These are phyloP conservation scores for Anolis apletophallus DNA, from an alignment of 2,797 vertebrate species.

Conservation along the genomic window DNA sequence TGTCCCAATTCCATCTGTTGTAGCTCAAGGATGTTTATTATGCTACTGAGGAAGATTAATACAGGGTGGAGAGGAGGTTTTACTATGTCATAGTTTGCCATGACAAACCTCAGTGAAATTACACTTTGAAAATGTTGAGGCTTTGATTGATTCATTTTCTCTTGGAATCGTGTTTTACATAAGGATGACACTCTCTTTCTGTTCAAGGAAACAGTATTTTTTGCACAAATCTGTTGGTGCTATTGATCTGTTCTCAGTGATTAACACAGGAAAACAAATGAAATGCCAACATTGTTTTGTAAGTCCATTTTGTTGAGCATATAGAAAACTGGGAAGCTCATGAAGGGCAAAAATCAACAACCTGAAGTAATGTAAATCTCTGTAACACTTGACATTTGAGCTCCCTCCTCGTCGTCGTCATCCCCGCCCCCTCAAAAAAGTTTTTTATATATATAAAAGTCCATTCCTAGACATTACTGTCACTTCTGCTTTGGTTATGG, in stretches of 20 bases:
- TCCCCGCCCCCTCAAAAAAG: no score
- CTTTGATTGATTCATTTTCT: constrained; percentile 22
- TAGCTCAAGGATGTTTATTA: background rate
- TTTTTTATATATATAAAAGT: constrained; percentile 63
- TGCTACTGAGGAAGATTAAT: background rate
- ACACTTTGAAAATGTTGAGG: constrained; percentile 38
- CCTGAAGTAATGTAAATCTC: constrained; percentile 56
- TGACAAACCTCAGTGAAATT: constrained; percentile 36
- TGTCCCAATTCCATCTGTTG: background rate
- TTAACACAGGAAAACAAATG: background rate
- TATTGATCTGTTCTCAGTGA: background rate
- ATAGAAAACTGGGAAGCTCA: constrained; percentile 3
- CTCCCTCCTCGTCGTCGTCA: constrained; percentile 24
- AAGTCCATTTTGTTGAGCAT: background rate
- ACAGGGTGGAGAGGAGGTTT: background rate
- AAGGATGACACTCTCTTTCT: constrained; percentile 25
- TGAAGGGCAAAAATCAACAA: constrained; percentile 50
- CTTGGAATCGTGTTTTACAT: fast-evolving
- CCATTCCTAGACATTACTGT: constrained; percentile 63
- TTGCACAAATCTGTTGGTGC: background rate
- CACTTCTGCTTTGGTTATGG: constrained; percentile 59
- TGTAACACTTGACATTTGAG: constrained; percentile 61
- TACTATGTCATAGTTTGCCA: background rate
- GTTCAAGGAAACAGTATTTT: constrained; percentile 16
- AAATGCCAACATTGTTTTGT: background rate